Evolutionary conservation across 2,888 invertebrate genomes (phyloP), one percentile per base, ranked within the genome.

Genomic region (Microctonus hyperodae): DNA sequence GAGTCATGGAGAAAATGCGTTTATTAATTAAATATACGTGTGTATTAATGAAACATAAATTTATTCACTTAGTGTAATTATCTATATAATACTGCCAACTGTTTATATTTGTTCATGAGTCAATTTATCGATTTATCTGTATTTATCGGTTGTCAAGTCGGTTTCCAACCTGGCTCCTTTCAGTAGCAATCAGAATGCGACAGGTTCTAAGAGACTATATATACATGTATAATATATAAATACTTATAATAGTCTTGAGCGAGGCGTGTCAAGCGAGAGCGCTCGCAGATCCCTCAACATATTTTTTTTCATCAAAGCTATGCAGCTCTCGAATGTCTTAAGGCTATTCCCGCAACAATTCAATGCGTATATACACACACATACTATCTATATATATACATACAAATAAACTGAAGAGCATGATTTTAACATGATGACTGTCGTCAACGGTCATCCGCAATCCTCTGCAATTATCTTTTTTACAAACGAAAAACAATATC

Each of bases 151-250:
- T 48, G 22, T 31, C 2, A 5, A 31, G 28, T 55, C 31, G 51
- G n/a, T 51, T 51, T 37, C 35, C 4, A n/a, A 40, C 35, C 35
- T 9, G 35, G 35, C n/a, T 40, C 2, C n/a, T 35, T 51, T 22
- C 53, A 51, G 51, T 53, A 22, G 35, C 35, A 23, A 62, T 62
- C 51, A 62, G 62, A 62, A 62, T 62, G 62, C 62, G 62, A 62
- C 62, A 62, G 62, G 62, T 62, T 62, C 16, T 44, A 44, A 44
- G 44, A 55, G 55, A n/a, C 31, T 55, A 28, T 28, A n/a, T n/a
- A n/a, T n/a, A n/a, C n/a, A n/a, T n/a, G n/a, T n/a, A n/a, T 28
- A 3, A 3, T 28, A 28, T 28, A 28, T 28, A 28, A 28, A 28
- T 28, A 55, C 16, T 5, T 40, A 40, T 53, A 53, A 58, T 37